phyloP scores from a whole-genome alignment of 2,797 vertebrate genomes.

The Naso thynnoides region DNA sequence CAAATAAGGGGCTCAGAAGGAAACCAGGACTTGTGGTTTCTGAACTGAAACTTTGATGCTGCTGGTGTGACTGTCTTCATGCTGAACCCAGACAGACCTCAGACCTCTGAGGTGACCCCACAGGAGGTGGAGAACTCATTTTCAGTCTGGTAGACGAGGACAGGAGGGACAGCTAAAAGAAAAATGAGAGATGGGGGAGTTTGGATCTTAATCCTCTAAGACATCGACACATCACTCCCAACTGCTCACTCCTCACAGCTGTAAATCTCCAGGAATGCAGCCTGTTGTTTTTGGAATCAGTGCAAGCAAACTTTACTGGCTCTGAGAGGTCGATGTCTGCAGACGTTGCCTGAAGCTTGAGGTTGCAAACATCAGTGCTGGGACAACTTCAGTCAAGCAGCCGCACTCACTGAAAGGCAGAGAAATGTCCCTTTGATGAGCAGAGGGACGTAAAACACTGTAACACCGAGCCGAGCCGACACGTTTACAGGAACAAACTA shows the following conservation, averaged over 20 bases:
- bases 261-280: conserved; percentile 79
- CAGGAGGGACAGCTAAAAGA: conserved; percentile 8
- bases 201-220: conserved; percentile 67
- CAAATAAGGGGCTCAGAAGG: too few species aligned
- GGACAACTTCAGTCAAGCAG: conserved; percentile 18
- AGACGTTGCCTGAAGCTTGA: conserved; percentile 64
- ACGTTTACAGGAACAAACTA: too few species aligned
- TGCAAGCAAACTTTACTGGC: conserved; percentile 53
- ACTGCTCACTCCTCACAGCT: conserved; percentile 49
- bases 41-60: too few species aligned
- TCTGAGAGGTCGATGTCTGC: conserved; percentile 64
- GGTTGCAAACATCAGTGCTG: conserved; percentile 48
- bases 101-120: conserved; percentile 40
- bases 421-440: conserved; percentile 11
- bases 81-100: conserved; percentile 20
- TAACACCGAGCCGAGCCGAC: not conserved
- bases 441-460: not conserved
- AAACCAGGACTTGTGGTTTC: too few species aligned
- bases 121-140: conserved; percentile 23
- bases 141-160: conserved; percentile 34
- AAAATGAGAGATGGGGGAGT: conserved; percentile 43
- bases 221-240: conserved; percentile 60
- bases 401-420: not conserved
- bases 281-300: conserved; percentile 76
- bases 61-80: not conserved